Percentiles rank a stretch among this genome's conserved stretches.
These are phyloP conservation scores for Scomber scombrus DNA, from an alignment of 2,113 vertebrate species.

Conservation along the genomic window DNA sequence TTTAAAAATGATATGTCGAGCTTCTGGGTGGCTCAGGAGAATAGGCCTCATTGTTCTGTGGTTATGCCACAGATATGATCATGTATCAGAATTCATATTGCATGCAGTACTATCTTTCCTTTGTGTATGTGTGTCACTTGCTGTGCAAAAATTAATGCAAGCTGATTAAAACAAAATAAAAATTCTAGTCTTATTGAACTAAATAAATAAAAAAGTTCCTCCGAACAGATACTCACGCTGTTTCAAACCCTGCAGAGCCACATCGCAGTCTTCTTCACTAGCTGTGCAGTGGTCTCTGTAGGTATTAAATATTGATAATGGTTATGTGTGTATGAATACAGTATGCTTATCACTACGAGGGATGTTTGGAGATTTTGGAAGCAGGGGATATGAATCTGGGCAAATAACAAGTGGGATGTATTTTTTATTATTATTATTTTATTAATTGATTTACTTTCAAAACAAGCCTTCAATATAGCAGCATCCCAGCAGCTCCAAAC, in stretches of 20 bases:
- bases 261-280: constrained; percentile 48
- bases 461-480: background rate
- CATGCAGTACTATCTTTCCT: constrained; percentile 39
- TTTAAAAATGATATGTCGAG: constrained; percentile 43
- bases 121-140: constrained; percentile 31
- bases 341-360: constrained; percentile 30
- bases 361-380: constrained; percentile 39
- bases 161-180: constrained; percentile 48
- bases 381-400: constrained; percentile 38
- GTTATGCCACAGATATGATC: constrained; percentile 49
- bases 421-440: background rate
- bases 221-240: constrained; percentile 5
- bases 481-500: background rate
- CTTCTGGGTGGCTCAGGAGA: constrained; percentile 42
- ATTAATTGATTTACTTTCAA: constrained; percentile 35
- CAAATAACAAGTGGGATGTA: constrained; percentile 52
- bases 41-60: constrained; percentile 27
- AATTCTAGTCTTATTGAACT: constrained; percentile 44
- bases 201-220: constrained; percentile 42
- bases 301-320: constrained; percentile 77
- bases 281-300: constrained; percentile 53
- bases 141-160: constrained; percentile 41
- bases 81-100: constrained; percentile 45
- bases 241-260: constrained; percentile 47
- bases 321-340: constrained; percentile 59